Conservation (phyloP, 2,888 invertebrate species). For the Rhorus exstirpatorius region DNA sequence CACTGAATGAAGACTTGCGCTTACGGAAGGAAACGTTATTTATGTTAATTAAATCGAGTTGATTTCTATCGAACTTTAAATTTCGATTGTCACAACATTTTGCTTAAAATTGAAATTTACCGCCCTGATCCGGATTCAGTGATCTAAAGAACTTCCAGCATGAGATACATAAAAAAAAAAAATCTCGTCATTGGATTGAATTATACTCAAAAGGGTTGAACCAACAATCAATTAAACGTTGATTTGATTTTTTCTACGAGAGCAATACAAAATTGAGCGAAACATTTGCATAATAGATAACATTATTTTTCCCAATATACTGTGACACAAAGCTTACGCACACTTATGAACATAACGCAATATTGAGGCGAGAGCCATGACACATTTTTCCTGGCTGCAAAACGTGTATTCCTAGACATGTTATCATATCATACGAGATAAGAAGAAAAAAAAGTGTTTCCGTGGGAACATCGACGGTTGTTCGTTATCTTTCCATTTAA, state of each 20-base stretch:
- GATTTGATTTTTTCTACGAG: background rate
- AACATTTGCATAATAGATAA: conserved; percentile 32
- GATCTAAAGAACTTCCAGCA: too few relatives aligned
- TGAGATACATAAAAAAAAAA: too few relatives aligned
- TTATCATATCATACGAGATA: conserved; percentile 63
- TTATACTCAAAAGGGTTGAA: too few relatives aligned
- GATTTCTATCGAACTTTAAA: too few relatives aligned
- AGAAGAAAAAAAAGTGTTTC: conserved; percentile 46
- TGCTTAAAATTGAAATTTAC: too few relatives aligned
- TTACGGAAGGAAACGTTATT: background rate
- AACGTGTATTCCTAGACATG: conserved; percentile 19
- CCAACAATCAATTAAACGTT: too few relatives aligned
- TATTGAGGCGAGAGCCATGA: conserved; percentile 3
- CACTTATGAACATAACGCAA: too few relatives aligned
- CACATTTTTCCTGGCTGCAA: conserved; percentile 35
- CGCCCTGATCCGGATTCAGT: too few relatives aligned
- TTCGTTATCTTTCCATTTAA: conserved; percentile 2
- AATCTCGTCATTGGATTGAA: too few relatives aligned
- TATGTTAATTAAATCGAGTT: background rate
- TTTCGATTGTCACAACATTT: too few relatives aligned
- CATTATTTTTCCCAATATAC: conserved; percentile 33
- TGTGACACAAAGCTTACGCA: conserved; percentile 21
- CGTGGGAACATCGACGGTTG: conserved; percentile 46
- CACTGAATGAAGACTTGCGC: background rate
- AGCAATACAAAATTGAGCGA: background rate